Percentiles rank a stretch among this genome's conserved stretches.
Conservation (phyloP, 2,888 invertebrate species). For the Apotomis betuletana region DNA sequence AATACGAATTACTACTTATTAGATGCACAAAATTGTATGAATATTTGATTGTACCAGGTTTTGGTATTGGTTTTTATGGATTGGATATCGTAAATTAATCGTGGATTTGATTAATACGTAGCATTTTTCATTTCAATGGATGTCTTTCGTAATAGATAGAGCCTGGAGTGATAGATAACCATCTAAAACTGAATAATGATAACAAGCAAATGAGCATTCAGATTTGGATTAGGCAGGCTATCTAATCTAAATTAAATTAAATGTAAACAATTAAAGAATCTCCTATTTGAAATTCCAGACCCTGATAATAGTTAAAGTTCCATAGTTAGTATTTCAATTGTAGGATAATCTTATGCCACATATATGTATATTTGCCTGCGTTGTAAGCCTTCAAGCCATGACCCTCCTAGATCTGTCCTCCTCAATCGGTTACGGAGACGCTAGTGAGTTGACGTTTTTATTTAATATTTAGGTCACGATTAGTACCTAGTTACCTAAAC, state of each 20-base stretch:
- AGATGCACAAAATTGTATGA: conserved; percentile 59
- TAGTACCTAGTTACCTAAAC: conserved; percentile 19
- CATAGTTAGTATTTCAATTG: no score
- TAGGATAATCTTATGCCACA: no score
- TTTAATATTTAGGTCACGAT: not conserved
- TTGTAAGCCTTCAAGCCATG: no score
- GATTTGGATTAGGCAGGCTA: no score
- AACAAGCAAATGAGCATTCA: no score
- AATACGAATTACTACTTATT: conserved; percentile 42
- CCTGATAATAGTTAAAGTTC: no score
- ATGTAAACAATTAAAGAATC: not conserved
- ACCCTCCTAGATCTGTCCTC: no score
- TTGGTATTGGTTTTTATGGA: conserved; percentile 27
- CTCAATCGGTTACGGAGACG: no score
- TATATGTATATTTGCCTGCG: no score
- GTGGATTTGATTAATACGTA: conserved; percentile 12
- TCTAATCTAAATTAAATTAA: no score
- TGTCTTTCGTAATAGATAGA: not conserved
- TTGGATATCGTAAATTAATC: conserved; percentile 26
- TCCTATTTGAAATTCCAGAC: not conserved
- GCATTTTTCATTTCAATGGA: conserved; percentile 18
- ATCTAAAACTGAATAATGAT: no score
- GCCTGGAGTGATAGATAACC: conserved; percentile 4
- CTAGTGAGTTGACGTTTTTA: no score
- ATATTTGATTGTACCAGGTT: conserved; percentile 37